Percentiles rank a stretch among this genome's conserved stretches.
These are phyloP conservation scores for Matsumurasca onukii DNA, from an alignment of 1,140 invertebrate species.

Conservation along the genomic window DNA sequence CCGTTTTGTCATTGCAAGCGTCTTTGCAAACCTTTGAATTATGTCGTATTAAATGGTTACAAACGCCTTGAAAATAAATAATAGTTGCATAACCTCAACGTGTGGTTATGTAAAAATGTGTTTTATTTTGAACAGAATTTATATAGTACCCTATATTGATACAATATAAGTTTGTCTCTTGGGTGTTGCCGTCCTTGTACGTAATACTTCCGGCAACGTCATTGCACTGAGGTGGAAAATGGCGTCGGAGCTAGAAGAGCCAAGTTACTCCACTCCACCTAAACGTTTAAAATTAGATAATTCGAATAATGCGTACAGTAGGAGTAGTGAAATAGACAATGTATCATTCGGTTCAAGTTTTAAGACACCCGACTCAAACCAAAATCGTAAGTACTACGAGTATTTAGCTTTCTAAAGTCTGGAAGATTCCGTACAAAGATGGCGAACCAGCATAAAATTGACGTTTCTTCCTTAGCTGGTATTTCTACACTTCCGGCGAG, in stretches of 20 bases:
- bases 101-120: no score
- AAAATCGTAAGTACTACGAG: conserved; percentile 50
- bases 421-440: conserved; percentile 47
- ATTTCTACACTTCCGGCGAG: conserved; percentile 50
- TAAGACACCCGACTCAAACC: conserved; percentile 40
- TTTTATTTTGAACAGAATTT: no score
- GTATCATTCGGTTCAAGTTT: conserved; percentile 41
- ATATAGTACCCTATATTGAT: no score
- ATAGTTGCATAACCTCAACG: no score
- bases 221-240: conserved; percentile 46
- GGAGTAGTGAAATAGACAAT: conserved; percentile 45
- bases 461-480: conserved; percentile 37
- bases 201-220: conserved; percentile 20
- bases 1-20: no score
- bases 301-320: conserved; percentile 42
- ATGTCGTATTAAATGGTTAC: no score
- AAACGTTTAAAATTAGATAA: conserved; percentile 53
- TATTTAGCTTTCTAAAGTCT: no score
- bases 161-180: no score
- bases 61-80: no score
- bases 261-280: conserved; percentile 52
- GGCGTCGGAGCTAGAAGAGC: conserved; percentile 53
- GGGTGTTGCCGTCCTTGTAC: no score
- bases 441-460: conserved; percentile 44
- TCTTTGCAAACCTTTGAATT: no score